Evolutionary conservation across 1,140 invertebrate species (phyloP), one percentile per base, ranked within the genome.

Genomic region (Pinna nobilis): DNA sequence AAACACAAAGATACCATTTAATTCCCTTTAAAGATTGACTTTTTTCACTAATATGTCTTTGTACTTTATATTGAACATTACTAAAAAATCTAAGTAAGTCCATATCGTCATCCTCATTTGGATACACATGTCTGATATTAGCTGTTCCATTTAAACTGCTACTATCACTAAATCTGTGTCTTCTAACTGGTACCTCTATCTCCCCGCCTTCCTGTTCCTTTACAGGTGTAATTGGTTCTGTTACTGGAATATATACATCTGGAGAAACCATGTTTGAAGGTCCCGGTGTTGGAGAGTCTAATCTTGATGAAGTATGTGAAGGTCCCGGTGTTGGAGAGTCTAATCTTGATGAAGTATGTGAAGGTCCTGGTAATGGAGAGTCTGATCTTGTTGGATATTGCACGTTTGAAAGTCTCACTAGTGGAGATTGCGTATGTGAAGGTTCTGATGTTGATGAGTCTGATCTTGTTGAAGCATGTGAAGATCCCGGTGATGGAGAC

Each of bases 1-100:
- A 37, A 39, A 61, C 33, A 15, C n/a, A 23, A 11, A 61, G n/a
- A 61, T 44, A 61, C 59, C 59, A 61, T 61, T 61, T 61, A 23
- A 61, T 61, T 23, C 28, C 18, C 20, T 41, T n/a, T 11, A 61
- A 23, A 28, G 23, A 6, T n/a, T 37, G 20, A 61, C 59, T 39
- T 20, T n/a, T 18, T 37, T 61, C 59, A 37, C n/a, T 63, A 25
- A 63, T 44, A 32, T 63, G 60, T n/a, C 28, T 11, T 32, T 41
- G 13, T 23, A 63, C 28, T 63, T 63, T 25, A 23, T 44, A 25
- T 41, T 41, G 60, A 44, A 33, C 47, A 25, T 47, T 63, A 25
- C n/a, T 32, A 9, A 63, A 63, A 63, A 44, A 61, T 18, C n/a
- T 20, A 13, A 61, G 28, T 18, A 61, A 18, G 32, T 61, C 59